phyloP scores from a whole-genome alignment of 2,888 invertebrate species.

The Trichogramma dendrolimi region DNA sequence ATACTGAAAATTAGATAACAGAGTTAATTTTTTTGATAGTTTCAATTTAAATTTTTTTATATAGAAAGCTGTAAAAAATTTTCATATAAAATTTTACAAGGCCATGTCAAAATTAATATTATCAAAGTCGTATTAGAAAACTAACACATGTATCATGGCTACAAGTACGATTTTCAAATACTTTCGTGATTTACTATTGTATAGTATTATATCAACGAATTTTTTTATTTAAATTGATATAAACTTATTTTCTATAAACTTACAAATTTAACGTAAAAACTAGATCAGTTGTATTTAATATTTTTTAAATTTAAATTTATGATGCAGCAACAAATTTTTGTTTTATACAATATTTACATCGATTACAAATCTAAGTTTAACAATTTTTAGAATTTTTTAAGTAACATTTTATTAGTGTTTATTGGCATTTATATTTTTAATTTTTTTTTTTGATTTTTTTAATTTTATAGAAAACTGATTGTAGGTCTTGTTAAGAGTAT shows the following conservation, averaged over 20 bases:
- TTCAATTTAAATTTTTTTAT: too few relatives aligned
- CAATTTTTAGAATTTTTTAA: slow-evolving; percentile 7
- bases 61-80: too few relatives aligned
- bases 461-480: slow-evolving; percentile 7
- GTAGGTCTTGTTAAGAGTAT: not conserved
- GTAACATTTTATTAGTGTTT: slow-evolving; percentile 17
- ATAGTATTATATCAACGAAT: not conserved
- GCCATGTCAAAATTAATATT: too few relatives aligned
- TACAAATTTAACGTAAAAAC: slow-evolving; percentile 10
- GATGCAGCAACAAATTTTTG: not conserved
- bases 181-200: too few relatives aligned
- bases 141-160: too few relatives aligned
- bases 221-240: not conserved
- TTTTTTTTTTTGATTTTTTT: slow-evolving; percentile 20
- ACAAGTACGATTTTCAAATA: too few relatives aligned
- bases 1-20: too few relatives aligned
- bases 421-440: slow-evolving; percentile 7
- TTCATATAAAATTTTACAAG: too few relatives aligned
- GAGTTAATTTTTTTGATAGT: too few relatives aligned
- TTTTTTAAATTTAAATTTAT: slow-evolving; percentile 1
- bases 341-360: too few relatives aligned
- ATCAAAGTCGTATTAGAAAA: too few relatives aligned
- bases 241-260: slow-evolving; percentile 3
- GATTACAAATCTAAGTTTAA: not conserved
- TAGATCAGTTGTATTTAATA: not conserved